phyloP scores from a whole-genome alignment of 2,113 vertebrate species.

The Spea bombifrons region DNA sequence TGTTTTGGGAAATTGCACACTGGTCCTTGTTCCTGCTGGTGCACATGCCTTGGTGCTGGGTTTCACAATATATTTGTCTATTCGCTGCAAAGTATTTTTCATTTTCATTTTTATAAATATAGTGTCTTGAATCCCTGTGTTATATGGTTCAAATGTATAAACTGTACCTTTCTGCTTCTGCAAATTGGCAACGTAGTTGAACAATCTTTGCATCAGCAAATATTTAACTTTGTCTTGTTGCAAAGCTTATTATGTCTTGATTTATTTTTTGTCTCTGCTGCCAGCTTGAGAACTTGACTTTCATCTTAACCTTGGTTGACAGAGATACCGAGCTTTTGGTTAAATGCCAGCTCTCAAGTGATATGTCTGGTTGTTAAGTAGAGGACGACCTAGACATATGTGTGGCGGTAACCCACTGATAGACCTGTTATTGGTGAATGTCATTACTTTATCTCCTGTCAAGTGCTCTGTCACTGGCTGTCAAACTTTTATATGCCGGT shows the following conservation, averaged over 20 bases:
- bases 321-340: constrained; percentile 11
- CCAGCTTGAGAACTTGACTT: constrained; percentile 5
- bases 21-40: too few relatives aligned
- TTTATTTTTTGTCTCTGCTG: not conserved
- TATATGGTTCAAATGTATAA: too few relatives aligned
- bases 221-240: not conserved
- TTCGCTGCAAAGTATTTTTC: too few relatives aligned
- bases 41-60: too few relatives aligned
- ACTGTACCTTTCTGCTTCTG: too few relatives aligned
- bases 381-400: not conserved
- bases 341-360: constrained; percentile 29
- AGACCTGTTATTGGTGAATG: constrained; percentile 14
- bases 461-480: not conserved
- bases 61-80: too few relatives aligned
- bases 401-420: constrained; percentile 6
- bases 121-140: too few relatives aligned
- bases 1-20: too few relatives aligned
- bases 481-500: not conserved
- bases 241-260: not conserved
- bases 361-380: constrained; percentile 1
- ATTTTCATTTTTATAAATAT: too few relatives aligned
- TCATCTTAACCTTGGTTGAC: constrained; percentile 20
- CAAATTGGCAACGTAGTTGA: too few relatives aligned
- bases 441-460: not conserved
- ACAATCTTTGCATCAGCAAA: not conserved